phyloP scores from a whole-genome alignment of 2,797 vertebrate genomes.

The Thripadectes ignobilis region DNA sequence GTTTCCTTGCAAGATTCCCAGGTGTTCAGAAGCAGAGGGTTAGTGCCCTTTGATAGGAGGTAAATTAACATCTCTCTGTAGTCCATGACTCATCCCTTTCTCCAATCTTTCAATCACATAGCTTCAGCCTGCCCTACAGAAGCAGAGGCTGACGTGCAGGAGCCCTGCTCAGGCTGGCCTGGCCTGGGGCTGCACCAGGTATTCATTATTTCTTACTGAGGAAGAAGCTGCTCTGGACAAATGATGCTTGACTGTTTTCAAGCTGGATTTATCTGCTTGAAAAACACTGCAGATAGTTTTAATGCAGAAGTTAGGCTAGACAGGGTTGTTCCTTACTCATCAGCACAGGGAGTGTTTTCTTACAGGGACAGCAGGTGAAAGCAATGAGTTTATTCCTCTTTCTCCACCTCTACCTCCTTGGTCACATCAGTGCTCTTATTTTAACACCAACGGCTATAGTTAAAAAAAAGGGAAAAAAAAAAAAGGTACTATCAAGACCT shows the following conservation, averaged over 20 bases:
- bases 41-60: neutral
- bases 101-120: neutral
- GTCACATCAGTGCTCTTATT: neutral
- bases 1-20: neutral
- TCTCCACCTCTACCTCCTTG: neutral
- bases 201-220: neutral
- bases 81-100: neutral
- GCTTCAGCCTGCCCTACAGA: neutral
- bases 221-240: neutral
- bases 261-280: neutral
- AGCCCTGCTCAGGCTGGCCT: neutral
- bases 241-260: neutral
- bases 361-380: neutral
- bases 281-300: neutral
- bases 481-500: neutral
- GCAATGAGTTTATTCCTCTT: neutral
- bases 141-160: neutral
- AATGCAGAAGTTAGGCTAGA: neutral
- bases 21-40: neutral
- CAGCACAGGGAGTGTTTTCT: neutral
- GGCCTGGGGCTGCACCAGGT: neutral
- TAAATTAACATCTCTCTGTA: neutral
- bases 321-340: neutral
- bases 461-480: neutral
- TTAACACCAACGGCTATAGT: neutral